Evolutionary conservation across 2,888 invertebrate species (phyloP), one percentile per base, ranked within the genome.

Genomic region (Andrena camellia): DNA sequence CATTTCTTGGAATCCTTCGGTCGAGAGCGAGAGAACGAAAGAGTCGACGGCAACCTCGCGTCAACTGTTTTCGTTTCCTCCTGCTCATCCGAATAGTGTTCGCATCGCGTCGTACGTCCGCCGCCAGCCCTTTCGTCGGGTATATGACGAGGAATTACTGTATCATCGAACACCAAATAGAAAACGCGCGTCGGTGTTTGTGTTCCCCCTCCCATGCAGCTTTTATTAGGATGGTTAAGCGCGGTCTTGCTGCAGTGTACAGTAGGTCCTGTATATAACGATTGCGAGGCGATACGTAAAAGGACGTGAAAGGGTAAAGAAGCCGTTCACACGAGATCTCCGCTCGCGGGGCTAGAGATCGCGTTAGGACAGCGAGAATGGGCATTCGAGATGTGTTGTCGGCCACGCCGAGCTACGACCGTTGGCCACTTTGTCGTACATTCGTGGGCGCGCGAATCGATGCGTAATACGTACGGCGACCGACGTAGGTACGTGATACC

Each of bases 331-430:
- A 42, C 64, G 68, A 54, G 57, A 35, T 76, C 54, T 13, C 62
- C 64, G 10, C 29, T 10, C 62, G 69, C 26, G 54, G n/a, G 64
- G 60, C 57, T 50, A 63, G 29, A 29, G 59, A 82, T 68, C 64
- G 48, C 35, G 35, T 20, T 23, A 33, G 59, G 33, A 78, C 69
- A 63, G 75, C 57, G 68, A 79, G 74, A 81, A 86, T 88, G 88
- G 88, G 88, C 88, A 88, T 88, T 88, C 81, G 78, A 78, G 82
- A 75, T 70, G 77, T 77, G 71, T 76, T 77, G 71, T 76, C 72
- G 78, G 85, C 57, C 81, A 70, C 78, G 76, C 63, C 63, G 76
- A 69, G 81, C 81, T 66, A 78, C 78, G 63, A 78, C 68, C 35
- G 63, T 52, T 69, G 66, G 75, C 52, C 48, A 35, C 67, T 83